A percentile compares a stretch with the other conserved stretches of the same genome.
Evolutionary conservation across 2,797 vertebrate species (phyloP).

Genomic region (Sebastes aleutianus): DNA sequence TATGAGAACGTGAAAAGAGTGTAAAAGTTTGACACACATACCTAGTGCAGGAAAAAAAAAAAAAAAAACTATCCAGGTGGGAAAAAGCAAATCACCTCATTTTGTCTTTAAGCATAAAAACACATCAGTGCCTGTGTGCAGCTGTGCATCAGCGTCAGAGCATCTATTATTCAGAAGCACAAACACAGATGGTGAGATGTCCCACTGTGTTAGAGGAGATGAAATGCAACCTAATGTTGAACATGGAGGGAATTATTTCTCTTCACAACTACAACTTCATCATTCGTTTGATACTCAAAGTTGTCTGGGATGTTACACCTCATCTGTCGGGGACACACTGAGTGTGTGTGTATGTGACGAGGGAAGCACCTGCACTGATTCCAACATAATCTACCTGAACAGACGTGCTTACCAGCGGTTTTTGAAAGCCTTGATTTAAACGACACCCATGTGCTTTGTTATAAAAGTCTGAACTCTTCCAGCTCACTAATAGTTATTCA

Average conservation of each 20-base stretch:
- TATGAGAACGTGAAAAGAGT: neutral
- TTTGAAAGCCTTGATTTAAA: neutral
- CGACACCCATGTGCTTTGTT: no score
- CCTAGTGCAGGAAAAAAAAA: neutral
- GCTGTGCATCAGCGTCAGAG: slow-evolving; percentile 10
- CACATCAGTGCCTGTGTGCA: neutral
- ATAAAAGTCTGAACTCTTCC: no score
- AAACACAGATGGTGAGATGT: slow-evolving; percentile 49
- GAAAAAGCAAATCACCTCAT: slow-evolving; percentile 6
- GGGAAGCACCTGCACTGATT: neutral
- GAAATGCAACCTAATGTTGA: slow-evolving; percentile 31
- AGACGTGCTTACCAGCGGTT: neutral
- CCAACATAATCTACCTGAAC: neutral
- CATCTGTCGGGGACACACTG: neutral
- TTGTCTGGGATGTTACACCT: neutral
- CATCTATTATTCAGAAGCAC: slow-evolving; percentile 58
- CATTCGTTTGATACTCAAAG: slow-evolving; percentile 5
- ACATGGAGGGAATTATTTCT: slow-evolving; percentile 19
- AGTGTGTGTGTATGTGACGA: neutral
- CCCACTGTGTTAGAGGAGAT: slow-evolving; percentile 33
- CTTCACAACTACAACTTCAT: slow-evolving; percentile 22
- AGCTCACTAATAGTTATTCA: no score
- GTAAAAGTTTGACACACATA: neutral
- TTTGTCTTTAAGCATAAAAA: slow-evolving; percentile 20
- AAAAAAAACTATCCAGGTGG: neutral